Base-by-base conservation (phyloP, 2,797 vertebrate genomes). In the Dendrocincla fuliginosa region DNA sequence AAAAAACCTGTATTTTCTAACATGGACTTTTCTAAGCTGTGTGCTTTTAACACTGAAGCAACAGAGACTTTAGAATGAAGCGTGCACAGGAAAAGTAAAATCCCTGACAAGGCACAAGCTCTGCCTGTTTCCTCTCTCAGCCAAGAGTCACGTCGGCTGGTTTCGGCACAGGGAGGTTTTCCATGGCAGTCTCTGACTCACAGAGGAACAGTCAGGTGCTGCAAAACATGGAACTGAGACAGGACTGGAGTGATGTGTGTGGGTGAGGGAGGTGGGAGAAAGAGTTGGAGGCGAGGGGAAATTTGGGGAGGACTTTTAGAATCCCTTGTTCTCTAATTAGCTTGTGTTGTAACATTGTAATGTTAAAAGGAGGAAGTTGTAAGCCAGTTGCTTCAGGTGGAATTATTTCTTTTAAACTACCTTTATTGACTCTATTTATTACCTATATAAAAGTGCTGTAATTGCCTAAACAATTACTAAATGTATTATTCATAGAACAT, bases 41-140 rank as follows among this genome's bases (percentile, higher is more conserved):
- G 0, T 6, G 14, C 13, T 94, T 81, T 70, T 39, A 81, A 41
- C 30, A 63, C n/a, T 59, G 50, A 56, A 73, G 50, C 39, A 59
- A 28, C 42, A 65, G 57, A 68, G 44, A 78, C 60, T 63, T 71
- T 5, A 59, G 67, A 84, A 70, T 28, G 39, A 76, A 76, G 70
- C 1, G 15, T 87, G 74, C 49, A 85, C 83, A 93, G 93, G 87
- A 88, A 84, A 88, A 71, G 67, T 76, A 50, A 96, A 95, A 95
- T 33, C 87, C 93, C 94, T 88, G 89, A 93, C 89, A 81, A 75
- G 93, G 91, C 93, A 94, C 69, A 95, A 59, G 50, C 46, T 39
- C 5, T 1, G 65, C 69, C 76, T 13, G 39, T 65, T 93, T 88
- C 68, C 87, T 94, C 86, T 61, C 79, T 12, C 52, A 80, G 84